Evolutionary conservation across 2,888 invertebrate species (phyloP), one percentile per base, ranked within the genome.

Genomic region (Oxyteleia sp.): DNA sequence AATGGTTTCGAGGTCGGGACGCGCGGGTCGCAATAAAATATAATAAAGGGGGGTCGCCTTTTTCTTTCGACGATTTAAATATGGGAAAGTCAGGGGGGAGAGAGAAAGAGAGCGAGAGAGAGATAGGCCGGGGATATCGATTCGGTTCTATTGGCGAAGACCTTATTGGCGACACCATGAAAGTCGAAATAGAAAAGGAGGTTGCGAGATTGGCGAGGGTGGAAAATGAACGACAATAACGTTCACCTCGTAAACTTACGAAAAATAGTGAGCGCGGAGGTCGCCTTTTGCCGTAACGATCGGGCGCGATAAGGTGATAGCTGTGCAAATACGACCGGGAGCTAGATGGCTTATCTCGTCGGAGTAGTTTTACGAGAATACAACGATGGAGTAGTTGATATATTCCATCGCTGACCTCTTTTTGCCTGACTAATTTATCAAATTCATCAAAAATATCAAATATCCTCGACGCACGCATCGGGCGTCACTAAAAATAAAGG

Each of bases 291-390:
- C 69, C 55, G 75, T 83, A 85, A 85, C 81, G 81, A 82, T 85
- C 72, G 76, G 71, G 4, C 49, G 80, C 74, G 85, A 83, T 83
- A 85, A 81, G 83, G 75, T 84, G 83, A 85, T 83, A 80, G 79
- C 81, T 76, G 84, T 76, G 84, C 84, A 85, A 87, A 87, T 86
- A 84, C 82, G 84, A 85, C 72, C 72, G 55, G 55, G 78, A 75
- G 51, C 86, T 72, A 82, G 82, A 86, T 86, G 84, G 86, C 84
- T 87, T 86, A 87, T 87, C 84, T 85, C 69, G 35, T 26, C 43
- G 64, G 81, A 76, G 84, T 74, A 69, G 71, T 83, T 87, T 85
- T 74, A 87, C 76, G 85, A 85, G 83, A 82, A 82, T 84, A 86
- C 83, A 85, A 84, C 64, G 80, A 74, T 69, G 23, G 74, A 69